These are phyloP conservation scores for Carassius auratus DNA, from an alignment of 2,113 vertebrate species.

Conservation along the genomic window DNA sequence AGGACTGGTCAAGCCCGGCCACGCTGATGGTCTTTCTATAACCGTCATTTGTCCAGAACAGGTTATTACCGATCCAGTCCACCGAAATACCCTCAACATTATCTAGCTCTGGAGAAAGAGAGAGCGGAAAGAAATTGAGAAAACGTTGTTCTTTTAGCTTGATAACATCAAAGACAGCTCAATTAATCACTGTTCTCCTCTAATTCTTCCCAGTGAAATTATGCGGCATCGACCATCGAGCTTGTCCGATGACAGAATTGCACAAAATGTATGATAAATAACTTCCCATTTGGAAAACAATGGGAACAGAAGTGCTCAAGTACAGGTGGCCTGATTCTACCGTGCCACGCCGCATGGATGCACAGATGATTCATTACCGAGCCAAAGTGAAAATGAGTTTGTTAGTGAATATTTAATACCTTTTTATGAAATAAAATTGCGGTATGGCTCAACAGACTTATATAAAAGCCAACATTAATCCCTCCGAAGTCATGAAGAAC, in stretches of 20 bases:
- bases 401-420: background rate
- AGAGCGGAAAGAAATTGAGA: slow-evolving; percentile 21
- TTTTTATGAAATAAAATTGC: background rate
- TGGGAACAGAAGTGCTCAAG: background rate
- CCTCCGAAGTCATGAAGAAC: slow-evolving; percentile 41
- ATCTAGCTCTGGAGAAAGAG: slow-evolving; percentile 77
- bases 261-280: slow-evolving; percentile 35
- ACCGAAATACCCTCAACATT: slow-evolving; percentile 88
- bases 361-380: slow-evolving; percentile 30
- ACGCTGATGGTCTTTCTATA: slow-evolving; percentile 84
- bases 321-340: slow-evolving; percentile 26
- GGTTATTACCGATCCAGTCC: slow-evolving; percentile 88
- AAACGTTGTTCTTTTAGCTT: slow-evolving; percentile 43
- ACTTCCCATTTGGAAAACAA: slow-evolving; percentile 41
- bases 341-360: background rate
- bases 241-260: slow-evolving; percentile 25
- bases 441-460: background rate
- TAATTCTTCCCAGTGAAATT: slow-evolving; percentile 34
- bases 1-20: slow-evolving; percentile 82
- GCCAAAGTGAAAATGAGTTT: background rate
- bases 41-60: slow-evolving; percentile 89
- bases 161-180: slow-evolving; percentile 30
- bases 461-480: slow-evolving; percentile 3
- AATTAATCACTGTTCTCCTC: slow-evolving; percentile 56
- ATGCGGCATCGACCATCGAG: slow-evolving; percentile 43